A percentile compares a stretch with the other conserved stretches of the same genome.
Evolutionary conservation across 1,140 invertebrate species (phyloP).

Genomic region (Tenebrio molitor): DNA sequence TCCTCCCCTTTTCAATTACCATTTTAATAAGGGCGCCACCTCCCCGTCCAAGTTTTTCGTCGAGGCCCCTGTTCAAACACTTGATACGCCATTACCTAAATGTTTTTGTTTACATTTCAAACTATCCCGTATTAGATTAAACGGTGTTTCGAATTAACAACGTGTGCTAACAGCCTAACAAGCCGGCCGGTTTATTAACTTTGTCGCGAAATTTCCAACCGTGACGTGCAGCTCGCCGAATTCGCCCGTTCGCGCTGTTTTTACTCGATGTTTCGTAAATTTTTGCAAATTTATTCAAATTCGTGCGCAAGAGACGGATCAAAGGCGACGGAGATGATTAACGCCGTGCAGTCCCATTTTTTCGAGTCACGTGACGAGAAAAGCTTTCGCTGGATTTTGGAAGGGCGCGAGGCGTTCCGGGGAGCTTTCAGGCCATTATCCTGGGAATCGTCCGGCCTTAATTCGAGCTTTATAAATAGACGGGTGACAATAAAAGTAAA

Average conservation of each 20-base stretch:
- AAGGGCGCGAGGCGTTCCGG: neutral
- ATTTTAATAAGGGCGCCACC: neutral
- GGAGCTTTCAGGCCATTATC: constrained; percentile 25
- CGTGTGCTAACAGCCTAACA: neutral
- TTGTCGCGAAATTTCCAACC: neutral
- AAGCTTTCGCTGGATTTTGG: too few species aligned
- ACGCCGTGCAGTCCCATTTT: too few species aligned
- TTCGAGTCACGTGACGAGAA: too few species aligned
- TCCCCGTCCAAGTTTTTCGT: neutral
- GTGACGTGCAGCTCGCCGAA: too few species aligned
- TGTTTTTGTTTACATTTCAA: constrained; percentile 22
- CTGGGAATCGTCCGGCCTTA: constrained; percentile 23
- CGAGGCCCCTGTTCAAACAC: constrained; percentile 4
- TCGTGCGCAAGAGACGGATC: too few species aligned
- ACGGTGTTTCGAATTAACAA: neutral
- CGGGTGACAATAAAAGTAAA: constrained; percentile 34
- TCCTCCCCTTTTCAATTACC: neutral
- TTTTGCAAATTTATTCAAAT: too few species aligned
- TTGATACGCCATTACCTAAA: neutral
- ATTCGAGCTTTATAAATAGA: constrained; percentile 35
- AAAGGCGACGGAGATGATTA: too few species aligned
- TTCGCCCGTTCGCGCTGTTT: too few species aligned
- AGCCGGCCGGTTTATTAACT: neutral
- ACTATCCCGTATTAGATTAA: constrained; percentile 5
- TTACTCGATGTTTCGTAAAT: too few species aligned